These are phyloP conservation scores for Rhizomys pruinosus DNA, from an alignment of 2,113 vertebrate genomes.

Conservation along the genomic window DNA sequence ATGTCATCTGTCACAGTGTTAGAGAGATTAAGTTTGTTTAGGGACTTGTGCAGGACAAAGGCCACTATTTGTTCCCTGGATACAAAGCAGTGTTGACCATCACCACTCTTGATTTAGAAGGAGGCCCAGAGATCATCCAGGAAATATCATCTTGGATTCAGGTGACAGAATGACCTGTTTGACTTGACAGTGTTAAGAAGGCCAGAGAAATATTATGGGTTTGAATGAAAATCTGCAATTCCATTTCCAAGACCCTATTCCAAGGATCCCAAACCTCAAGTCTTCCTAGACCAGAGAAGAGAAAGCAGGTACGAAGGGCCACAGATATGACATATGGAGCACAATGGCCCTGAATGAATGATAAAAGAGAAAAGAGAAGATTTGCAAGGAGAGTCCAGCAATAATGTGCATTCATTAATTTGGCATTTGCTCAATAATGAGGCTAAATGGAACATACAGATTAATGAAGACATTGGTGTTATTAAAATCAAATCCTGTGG, in stretches of 20 bases:
- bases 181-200: conserved; percentile 80
- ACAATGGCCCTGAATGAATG: conserved; percentile 88
- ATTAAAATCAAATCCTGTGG: conserved; percentile 96
- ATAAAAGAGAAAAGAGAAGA: conserved; percentile 82
- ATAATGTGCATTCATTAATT: conserved; percentile 88
- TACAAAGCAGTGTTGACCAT: conserved; percentile 90
- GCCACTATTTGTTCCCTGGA: conserved; percentile 90
- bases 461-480: conserved; percentile 95
- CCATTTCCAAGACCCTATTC: conserved; percentile 54
- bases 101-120: conserved; percentile 89
- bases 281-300: conserved; percentile 75
- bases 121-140: conserved; percentile 82
- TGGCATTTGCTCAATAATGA: conserved; percentile 89
- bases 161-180: conserved; percentile 88
- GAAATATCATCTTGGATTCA: conserved; percentile 90
- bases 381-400: conserved; percentile 86
- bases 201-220: conserved; percentile 79
- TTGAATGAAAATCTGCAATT: conserved; percentile 68
- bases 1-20: conserved; percentile 93
- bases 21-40: conserved; percentile 95
- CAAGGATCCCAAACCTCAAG: not conserved
- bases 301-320: conserved; percentile 83
- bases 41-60: conserved; percentile 93
- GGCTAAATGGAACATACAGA: conserved; percentile 89
- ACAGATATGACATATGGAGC: conserved; percentile 84